These are phyloP conservation scores for Polyergus mexicanus DNA, from an alignment of 1,140 invertebrate species.

Conservation along the genomic window DNA sequence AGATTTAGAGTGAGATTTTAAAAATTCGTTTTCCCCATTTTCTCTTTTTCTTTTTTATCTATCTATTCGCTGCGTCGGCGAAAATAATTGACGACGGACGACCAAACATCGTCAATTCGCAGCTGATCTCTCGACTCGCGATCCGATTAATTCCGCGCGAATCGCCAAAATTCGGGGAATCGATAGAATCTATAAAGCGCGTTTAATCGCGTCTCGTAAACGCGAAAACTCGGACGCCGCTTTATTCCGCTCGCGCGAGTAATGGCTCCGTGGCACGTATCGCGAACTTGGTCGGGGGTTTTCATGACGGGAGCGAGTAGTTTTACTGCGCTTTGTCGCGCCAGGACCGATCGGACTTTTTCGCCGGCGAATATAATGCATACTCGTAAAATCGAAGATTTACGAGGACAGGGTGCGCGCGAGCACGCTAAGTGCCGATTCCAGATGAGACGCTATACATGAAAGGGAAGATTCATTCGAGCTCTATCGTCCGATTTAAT, in stretches of 20 bases:
- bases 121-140: neutral
- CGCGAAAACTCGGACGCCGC: slow-evolving; percentile 31
- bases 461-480: slow-evolving; percentile 20
- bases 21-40: slow-evolving; percentile 5
- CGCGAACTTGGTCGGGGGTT: slow-evolving; percentile 14
- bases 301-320: slow-evolving; percentile 23
- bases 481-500: slow-evolving; percentile 10
- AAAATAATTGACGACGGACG: neutral
- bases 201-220: slow-evolving; percentile 58
- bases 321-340: slow-evolving; percentile 35
- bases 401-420: slow-evolving; percentile 22
- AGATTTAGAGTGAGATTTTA: neutral
- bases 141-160: slow-evolving; percentile 6
- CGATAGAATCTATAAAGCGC: slow-evolving; percentile 26
- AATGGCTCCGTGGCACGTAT: slow-evolving; percentile 16
- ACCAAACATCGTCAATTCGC: neutral
- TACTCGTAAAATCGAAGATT: slow-evolving; percentile 51
- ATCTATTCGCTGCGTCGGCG: neutral
- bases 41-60: too few relatives aligned
- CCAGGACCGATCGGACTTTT: slow-evolving; percentile 32
- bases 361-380: slow-evolving; percentile 20
- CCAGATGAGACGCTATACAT: slow-evolving; percentile 17
- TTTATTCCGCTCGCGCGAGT: slow-evolving; percentile 11
- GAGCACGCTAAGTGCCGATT: slow-evolving; percentile 23
- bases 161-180: neutral